phyloP scores from a whole-genome alignment of 2,113 vertebrate genomes.

The Thinocorus orbignyianus region DNA sequence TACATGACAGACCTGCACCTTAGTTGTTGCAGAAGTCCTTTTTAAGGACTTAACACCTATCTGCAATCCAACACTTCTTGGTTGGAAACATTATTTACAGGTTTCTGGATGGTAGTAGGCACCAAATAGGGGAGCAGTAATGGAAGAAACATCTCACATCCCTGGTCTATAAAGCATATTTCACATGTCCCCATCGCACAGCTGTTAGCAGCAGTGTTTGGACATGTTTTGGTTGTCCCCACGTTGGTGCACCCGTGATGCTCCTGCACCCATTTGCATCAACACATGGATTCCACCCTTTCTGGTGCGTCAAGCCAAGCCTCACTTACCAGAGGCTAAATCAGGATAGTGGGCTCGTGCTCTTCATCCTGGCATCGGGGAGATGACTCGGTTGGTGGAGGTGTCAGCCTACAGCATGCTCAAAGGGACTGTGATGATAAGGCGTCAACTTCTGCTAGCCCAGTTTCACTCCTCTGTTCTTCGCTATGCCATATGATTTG shows the following conservation, averaged over 20 bases:
- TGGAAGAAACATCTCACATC: neutral
- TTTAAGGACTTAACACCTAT: neutral
- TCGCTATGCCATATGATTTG: slow-evolving; percentile 63
- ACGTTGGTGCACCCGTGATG: neutral
- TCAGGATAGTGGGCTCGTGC: slow-evolving; percentile 57
- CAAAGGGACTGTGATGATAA: slow-evolving; percentile 67
- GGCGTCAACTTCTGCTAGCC: slow-evolving; percentile 68
- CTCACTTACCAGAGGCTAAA: slow-evolving; percentile 33
- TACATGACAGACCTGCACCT: neutral
- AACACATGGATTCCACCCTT: neutral
- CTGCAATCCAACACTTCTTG: neutral
- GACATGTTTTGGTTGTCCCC: neutral
- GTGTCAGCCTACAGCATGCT: slow-evolving; percentile 69
- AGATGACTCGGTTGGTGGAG: slow-evolving; percentile 66
- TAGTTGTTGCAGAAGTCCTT: neutral
- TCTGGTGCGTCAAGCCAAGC: neutral
- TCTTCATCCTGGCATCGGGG: slow-evolving; percentile 48
- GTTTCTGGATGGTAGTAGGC: neutral
- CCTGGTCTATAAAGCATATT: neutral
- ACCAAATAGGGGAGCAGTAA: neutral
- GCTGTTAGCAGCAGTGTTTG: neutral
- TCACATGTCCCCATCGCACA: neutral
- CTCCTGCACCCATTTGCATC: neutral
- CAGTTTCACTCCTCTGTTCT: slow-evolving; percentile 70
- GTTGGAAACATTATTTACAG: neutral